Evolutionary conservation across 2,113 vertebrate species (phyloP).

Genomic region (Pantherophis guttatus): DNA sequence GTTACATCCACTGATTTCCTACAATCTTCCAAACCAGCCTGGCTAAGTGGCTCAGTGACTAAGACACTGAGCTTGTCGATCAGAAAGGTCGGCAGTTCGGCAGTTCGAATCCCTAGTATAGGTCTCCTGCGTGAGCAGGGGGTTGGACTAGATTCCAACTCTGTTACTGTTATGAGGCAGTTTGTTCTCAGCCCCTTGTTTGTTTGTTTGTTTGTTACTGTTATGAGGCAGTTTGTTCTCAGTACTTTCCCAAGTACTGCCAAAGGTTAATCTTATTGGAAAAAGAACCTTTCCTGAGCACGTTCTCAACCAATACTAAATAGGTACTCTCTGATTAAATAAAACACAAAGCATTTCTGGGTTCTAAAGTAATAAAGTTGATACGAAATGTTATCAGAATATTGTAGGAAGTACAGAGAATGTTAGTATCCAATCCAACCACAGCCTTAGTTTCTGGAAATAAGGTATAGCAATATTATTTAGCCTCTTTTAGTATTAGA

Average conservation of each 20-base stretch:
- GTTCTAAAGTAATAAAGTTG: neutral
- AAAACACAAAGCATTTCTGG: neutral
- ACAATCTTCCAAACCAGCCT: neutral
- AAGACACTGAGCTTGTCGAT: too few species aligned
- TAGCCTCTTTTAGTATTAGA: neutral
- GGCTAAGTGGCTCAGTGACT: too few species aligned
- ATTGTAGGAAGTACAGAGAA: neutral
- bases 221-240: neutral
- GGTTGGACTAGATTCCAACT: too few species aligned
- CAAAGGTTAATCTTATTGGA: neutral
- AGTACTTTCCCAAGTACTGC: neutral
- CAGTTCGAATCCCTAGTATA: too few species aligned
- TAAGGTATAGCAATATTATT: neutral
- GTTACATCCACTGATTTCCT: neutral
- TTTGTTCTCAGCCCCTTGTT: neutral
- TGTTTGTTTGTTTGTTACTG: too few species aligned
- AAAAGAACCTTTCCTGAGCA: neutral
- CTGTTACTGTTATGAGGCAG: neutral
- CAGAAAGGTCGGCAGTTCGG: too few species aligned
- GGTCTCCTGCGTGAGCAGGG: too few species aligned
- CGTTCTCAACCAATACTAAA: neutral
- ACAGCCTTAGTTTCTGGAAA: neutral
- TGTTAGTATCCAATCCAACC: neutral
- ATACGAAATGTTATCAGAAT: neutral
- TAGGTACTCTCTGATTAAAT: neutral